phyloP scores from a whole-genome alignment of 2,797 vertebrate genomes.

The Pterois miles region DNA sequence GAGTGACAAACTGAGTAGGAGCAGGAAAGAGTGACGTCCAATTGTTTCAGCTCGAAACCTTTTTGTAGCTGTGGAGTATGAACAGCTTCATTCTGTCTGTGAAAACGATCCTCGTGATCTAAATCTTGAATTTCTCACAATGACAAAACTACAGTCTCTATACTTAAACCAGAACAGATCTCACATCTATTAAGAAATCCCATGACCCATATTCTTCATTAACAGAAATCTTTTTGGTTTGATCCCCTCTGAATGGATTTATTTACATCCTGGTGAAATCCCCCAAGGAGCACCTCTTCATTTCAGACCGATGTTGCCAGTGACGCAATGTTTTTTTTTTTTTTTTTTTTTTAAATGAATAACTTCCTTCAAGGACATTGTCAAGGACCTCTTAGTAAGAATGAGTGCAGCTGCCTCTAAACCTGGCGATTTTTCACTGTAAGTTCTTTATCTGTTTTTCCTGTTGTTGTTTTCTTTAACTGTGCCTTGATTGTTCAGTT shows the following conservation, averaged over 20 bases:
- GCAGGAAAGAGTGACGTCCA: constrained; percentile 32
- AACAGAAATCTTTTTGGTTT: not conserved
- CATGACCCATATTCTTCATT: not conserved
- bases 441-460: constrained; percentile 28
- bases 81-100: constrained; percentile 25
- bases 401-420: constrained; percentile 2
- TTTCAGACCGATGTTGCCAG: constrained; percentile 9
- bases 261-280: constrained; percentile 36
- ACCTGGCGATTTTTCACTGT: not conserved
- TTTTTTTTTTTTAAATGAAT: too few species aligned
- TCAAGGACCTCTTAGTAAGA: constrained; percentile 45
- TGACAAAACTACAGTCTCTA: not conserved
- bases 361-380: constrained; percentile 48
- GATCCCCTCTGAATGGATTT: not conserved
- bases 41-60: constrained; percentile 30
- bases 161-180: not conserved
- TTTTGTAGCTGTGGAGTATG: not conserved
- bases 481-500: not conserved
- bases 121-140: not conserved
- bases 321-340: too few species aligned
- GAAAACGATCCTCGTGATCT: not conserved
- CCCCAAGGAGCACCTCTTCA: constrained; percentile 15
- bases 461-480: constrained; percentile 30
- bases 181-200: not conserved
- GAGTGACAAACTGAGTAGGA: constrained; percentile 41